Conservation (phyloP, 2,888 invertebrate species). For the Scaptomyza reducta region DNA sequence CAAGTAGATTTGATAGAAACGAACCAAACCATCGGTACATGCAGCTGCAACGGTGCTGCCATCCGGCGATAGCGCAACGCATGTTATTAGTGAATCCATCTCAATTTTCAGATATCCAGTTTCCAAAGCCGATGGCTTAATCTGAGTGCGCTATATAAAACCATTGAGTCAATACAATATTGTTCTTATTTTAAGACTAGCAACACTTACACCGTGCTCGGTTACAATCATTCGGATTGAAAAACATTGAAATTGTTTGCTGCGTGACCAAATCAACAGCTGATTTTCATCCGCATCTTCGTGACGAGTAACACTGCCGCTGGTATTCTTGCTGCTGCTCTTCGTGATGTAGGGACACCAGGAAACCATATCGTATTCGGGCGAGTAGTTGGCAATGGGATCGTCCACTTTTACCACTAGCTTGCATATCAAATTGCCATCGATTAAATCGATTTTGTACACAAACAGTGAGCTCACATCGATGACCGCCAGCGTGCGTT, state of each 20-base stretch:
- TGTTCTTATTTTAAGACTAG: not conserved
- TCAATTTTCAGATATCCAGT: constrained; percentile 81
- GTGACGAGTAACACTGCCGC: constrained; percentile 29
- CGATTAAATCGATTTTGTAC: constrained; percentile 89
- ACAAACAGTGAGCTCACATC: constrained; percentile 94
- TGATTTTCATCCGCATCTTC: constrained; percentile 89
- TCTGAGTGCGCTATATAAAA: constrained; percentile 74
- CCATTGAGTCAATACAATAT: not conserved
- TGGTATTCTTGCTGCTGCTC: constrained; percentile 24
- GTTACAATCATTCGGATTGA: constrained; percentile 80
- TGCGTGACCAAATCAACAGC: constrained; percentile 92
- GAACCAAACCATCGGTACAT: constrained; percentile 93
- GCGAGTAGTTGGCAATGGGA: constrained; percentile 82
- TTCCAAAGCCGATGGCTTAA: constrained; percentile 74
- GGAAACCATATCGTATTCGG: constrained; percentile 89
- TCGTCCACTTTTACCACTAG: constrained; percentile 84
- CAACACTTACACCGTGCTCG: constrained; percentile 79
- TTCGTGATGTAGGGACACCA: constrained; percentile 93
- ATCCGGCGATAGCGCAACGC: constrained; percentile 96
- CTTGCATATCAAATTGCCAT: constrained; percentile 86
- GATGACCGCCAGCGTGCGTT: constrained; percentile 93
- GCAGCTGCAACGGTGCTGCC: constrained; percentile 97
- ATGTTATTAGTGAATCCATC: constrained; percentile 89
- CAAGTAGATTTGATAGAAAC: constrained; percentile 95
- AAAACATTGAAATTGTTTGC: constrained; percentile 86